Evolutionary conservation across 2,888 invertebrate species (phyloP), one percentile per base, ranked within the genome.

Genomic region (Athrips mouffetella): DNA sequence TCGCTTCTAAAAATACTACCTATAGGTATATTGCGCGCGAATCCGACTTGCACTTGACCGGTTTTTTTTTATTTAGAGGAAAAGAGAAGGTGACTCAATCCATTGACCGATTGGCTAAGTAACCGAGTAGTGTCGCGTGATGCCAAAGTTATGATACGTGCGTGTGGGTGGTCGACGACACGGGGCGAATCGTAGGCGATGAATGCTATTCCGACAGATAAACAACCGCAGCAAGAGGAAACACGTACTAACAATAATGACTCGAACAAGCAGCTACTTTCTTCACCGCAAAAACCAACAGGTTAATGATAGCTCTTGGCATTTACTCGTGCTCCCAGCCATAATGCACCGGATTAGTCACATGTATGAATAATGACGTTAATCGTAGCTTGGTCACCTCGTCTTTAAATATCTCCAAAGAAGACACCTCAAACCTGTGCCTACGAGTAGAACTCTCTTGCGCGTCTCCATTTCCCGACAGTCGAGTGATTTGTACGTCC

Each of bases 111-210:
- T 68, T 67, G 67, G 67, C 65, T 68, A 67, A 70, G 67, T 68
- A 60, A 65, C 57, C 58, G 62, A 69, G 60, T 66, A 55, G 66
- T 70, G 67, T 67, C 63, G 67, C 67, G 69, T 67, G 66, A 63
- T 73, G 66, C 60, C 48, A 53, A 66, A 70, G 56, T 65, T 67
- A 67, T 72, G 65, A 70, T 69, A 70, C 60, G 52, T 48, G 51
- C 23, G 71, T 54, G 78, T 78, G 68, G 77, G 78, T 64, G 65
- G 65, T 63, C 59, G 68, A 53, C 58, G 67, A 70, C 66, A 62
- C 61, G 63, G 62, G 66, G 71, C 72, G 69, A 65, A 67, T 71
- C 67, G 62, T 47, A 52, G 60, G 58, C 51, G 63, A 59, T 70
- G 65, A 68, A 63, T n/a, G 20, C 20, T 20, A 37, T 50, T 35